Evolutionary conservation across 2,113 vertebrate genomes (phyloP).

Genomic region (Platycercus adscitus): DNA sequence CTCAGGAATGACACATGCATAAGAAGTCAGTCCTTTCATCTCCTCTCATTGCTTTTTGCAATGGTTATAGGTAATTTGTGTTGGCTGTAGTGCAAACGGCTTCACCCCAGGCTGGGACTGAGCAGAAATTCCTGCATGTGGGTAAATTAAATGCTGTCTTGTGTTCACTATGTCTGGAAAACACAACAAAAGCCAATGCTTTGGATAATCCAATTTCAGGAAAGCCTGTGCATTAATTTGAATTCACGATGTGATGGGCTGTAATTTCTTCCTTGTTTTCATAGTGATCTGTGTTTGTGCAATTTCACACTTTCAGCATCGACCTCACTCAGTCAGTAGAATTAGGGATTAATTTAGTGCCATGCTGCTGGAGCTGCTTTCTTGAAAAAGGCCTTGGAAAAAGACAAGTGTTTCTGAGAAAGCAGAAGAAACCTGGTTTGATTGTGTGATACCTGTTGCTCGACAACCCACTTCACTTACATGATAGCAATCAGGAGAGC

Average conservation of each 20-base stretch:
- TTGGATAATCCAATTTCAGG: not conserved
- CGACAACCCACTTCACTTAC: not conserved
- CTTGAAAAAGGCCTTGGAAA: not conserved
- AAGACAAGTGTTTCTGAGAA: not conserved
- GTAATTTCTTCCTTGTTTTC: not conserved
- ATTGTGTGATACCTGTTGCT: not conserved
- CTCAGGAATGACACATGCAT: not conserved
- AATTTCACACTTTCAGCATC: not conserved
- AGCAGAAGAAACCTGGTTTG: not conserved
- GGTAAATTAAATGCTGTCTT: constrained; percentile 51
- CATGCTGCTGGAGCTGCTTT: not conserved
- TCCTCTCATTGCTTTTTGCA: constrained; percentile 31
- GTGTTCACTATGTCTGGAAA: not conserved
- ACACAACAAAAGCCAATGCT: not conserved
- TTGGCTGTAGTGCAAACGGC: constrained; percentile 35
- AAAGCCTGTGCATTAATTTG: not conserved
- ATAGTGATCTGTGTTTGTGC: not conserved
- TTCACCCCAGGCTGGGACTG: constrained; percentile 35
- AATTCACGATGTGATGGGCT: not conserved
- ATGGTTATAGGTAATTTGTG: constrained; percentile 53
- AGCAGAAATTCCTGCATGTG: constrained; percentile 72
- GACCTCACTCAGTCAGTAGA: not conserved
- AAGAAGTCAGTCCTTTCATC: not conserved
- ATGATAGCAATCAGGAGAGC: not conserved
- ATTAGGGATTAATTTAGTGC: not conserved